Evolutionary conservation across 2,888 invertebrate species (phyloP).

Genomic region (Drosophila tanythrix): DNA sequence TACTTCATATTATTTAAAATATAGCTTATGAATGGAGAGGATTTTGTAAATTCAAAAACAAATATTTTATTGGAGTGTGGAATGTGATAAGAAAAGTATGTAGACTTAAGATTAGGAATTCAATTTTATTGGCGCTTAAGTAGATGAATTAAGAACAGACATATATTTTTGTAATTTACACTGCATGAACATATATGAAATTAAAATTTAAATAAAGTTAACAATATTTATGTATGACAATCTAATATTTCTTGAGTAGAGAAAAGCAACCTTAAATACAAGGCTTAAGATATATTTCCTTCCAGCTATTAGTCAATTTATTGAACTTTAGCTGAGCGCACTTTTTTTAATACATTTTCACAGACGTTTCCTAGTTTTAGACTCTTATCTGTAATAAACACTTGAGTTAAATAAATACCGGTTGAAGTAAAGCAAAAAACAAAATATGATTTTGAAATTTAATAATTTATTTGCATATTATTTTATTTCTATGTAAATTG

Average conservation of each 20-base stretch:
- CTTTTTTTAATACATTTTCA: neutral
- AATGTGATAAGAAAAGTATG: conserved; percentile 8
- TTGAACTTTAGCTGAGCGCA: neutral
- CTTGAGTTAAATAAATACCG: neutral
- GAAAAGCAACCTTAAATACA: neutral
- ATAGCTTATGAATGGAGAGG: neutral
- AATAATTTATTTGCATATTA: neutral
- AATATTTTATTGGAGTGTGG: neutral
- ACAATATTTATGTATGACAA: conserved; percentile 2
- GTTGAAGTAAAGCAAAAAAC: neutral
- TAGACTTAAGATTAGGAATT: neutral
- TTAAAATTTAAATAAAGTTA: neutral
- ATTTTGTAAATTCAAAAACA: neutral
- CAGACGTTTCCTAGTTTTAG: neutral
- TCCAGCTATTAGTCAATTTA: neutral
- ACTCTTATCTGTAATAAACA: conserved; percentile 1
- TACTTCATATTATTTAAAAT: neutral
- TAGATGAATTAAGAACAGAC: neutral
- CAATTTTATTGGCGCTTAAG: neutral
- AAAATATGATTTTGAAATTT: neutral
- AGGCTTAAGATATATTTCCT: neutral
- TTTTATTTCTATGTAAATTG: neutral
- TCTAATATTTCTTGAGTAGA: neutral
- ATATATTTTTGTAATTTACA: neutral
- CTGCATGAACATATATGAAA: neutral